phyloP scores from a whole-genome alignment of 2,797 vertebrate species.

The Uromys caudimaculatus region DNA sequence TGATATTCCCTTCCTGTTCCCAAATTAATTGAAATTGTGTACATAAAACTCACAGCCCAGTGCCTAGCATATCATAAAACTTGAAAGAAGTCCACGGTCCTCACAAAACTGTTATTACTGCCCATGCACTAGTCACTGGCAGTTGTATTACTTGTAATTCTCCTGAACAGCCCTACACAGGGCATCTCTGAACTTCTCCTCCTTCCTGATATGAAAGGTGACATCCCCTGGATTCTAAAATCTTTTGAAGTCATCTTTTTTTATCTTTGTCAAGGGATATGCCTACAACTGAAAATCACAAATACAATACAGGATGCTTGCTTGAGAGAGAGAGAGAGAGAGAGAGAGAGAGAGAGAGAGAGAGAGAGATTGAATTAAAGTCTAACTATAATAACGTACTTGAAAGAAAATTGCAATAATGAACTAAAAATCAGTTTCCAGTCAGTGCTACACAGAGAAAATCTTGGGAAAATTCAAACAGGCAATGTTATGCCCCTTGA shows the following conservation, averaged over 20 bases:
- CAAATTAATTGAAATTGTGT: slow-evolving; percentile 1
- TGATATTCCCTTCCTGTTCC: not conserved
- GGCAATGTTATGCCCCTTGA: not conserved
- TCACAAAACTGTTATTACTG: not conserved
- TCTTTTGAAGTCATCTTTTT: slow-evolving; percentile 61
- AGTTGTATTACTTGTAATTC: slow-evolving; percentile 11
- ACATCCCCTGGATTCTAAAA: slow-evolving; percentile 39
- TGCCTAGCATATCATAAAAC: not conserved
- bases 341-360: not conserved
- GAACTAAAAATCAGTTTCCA: slow-evolving; percentile 51
- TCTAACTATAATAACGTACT: not conserved
- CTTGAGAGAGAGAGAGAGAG: not conserved
- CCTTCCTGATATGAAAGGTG: slow-evolving; percentile 34
- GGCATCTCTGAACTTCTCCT: slow-evolving; percentile 51
- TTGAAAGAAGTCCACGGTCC: not conserved
- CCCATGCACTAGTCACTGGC: fast-evolving
- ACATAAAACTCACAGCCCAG: not conserved
- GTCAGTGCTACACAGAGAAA: not conserved
- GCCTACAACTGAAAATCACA: slow-evolving; percentile 8
- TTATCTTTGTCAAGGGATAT: slow-evolving; percentile 62
- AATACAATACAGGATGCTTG: not conserved
- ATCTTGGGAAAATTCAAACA: not conserved
- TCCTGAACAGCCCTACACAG: not conserved
- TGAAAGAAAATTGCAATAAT: slow-evolving; percentile 51
- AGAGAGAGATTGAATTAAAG: slow-evolving; percentile 9